These are phyloP conservation scores for Myotis myotis DNA, from an alignment of 2,797 vertebrate species.

Conservation along the genomic window DNA sequence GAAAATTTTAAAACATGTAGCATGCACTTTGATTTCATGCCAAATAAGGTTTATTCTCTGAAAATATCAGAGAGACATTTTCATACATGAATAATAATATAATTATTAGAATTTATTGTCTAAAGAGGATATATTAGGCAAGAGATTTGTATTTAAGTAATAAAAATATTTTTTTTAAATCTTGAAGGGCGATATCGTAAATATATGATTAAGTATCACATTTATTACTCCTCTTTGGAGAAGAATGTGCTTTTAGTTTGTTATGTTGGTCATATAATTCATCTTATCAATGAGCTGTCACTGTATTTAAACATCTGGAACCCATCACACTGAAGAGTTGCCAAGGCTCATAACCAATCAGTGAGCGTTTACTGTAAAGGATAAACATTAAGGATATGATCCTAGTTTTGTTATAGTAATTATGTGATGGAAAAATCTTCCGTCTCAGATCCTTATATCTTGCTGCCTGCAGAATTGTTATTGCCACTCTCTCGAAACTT, in stretches of 20 bases:
- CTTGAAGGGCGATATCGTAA: slow-evolving; percentile 44
- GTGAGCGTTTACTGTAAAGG: slow-evolving; percentile 39
- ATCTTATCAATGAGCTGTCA: slow-evolving; percentile 62
- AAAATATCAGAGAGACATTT: slow-evolving; percentile 16
- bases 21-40: slow-evolving; percentile 8
- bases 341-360: slow-evolving; percentile 38
- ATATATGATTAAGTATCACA: slow-evolving; percentile 35
- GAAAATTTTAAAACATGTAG: not conserved
- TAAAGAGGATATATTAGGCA: not conserved
- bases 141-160: slow-evolving; percentile 41
- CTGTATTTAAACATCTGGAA: slow-evolving; percentile 66
- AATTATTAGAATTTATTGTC: slow-evolving; percentile 27
- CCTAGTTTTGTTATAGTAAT: slow-evolving; percentile 53
- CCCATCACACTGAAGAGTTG: slow-evolving; percentile 15
- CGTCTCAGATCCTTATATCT: slow-evolving; percentile 29
- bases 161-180: slow-evolving; percentile 3
- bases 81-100: slow-evolving; percentile 7
- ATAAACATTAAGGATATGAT: slow-evolving; percentile 60
- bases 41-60: slow-evolving; percentile 26
- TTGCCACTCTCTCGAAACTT: slow-evolving; percentile 19
- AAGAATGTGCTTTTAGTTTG: slow-evolving; percentile 50
- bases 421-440: slow-evolving; percentile 63
- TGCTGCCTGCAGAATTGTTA: slow-evolving; percentile 31
- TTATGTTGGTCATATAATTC: slow-evolving; percentile 24
- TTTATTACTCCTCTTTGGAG: slow-evolving; percentile 53